Base-by-base conservation (phyloP, 2,888 invertebrate species). In the Polymixis lichenea region DNA sequence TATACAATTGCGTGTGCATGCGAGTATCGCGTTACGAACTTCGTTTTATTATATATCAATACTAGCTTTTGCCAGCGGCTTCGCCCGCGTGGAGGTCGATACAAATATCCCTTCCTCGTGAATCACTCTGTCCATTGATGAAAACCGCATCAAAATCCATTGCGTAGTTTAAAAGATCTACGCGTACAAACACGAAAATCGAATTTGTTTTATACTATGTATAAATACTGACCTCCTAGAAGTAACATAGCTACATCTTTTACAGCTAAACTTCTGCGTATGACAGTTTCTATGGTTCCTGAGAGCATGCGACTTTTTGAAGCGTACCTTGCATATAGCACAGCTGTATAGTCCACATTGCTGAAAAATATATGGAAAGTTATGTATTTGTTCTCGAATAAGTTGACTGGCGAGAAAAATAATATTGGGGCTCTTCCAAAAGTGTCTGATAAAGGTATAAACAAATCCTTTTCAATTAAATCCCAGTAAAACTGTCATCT, bases 191-290 rank as follows among this genome's bases (percentile, higher is more conserved):
- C 38, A 38, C 38, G 6, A 38, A 38, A 38, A 38, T 3, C 38
- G 38, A 38, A 3, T 38, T 38, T 38, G 38, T 38, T n/a, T n/a
- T n/a, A n/a, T n/a, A n/a, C n/a, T n/a, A n/a, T 38, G 38, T 38
- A 38, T 38, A 38, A 38, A 38, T 56, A 70, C 64, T 64, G 2
- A 93, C 95, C 95, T 91, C 68, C 95, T 94, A 53, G 93, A 93
- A 0, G 95, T 95, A 72, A 93, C 89, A 77, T 95, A 95, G 1
- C 95, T 92, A 67, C 95, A 96, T 0, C 93, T 93, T 49, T 95
- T 95, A 49, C 95, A 96, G 80, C 91, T 93, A 80, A 93, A 95
- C 62, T 94, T 95, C 93, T 0, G 95, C 94, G 79, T 95, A 95
- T 95, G 95, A 0, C 95, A 94, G 0, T 95, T 95, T 13, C 95